Evolutionary conservation across 1,140 invertebrate species (phyloP).

Genomic region (Euura saliciscinereae): DNA sequence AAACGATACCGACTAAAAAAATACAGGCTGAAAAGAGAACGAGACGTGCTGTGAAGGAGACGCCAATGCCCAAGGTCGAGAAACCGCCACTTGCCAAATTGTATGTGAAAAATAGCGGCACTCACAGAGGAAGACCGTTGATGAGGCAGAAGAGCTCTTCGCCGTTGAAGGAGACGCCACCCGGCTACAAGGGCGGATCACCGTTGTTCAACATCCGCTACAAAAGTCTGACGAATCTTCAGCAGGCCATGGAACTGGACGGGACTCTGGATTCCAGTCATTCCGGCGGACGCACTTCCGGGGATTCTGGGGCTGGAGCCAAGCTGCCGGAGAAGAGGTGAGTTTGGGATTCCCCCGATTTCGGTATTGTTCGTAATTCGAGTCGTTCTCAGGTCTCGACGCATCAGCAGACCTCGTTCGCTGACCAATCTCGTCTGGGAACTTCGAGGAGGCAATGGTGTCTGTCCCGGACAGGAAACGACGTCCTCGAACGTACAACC

Average conservation of each 20-base stretch:
- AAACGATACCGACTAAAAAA: slow-evolving; percentile 88
- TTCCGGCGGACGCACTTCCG: slow-evolving; percentile 83
- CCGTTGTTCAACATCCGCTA: slow-evolving; percentile 83
- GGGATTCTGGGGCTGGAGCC: slow-evolving; percentile 78
- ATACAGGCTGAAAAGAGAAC: slow-evolving; percentile 74
- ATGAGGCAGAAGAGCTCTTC: slow-evolving; percentile 76
- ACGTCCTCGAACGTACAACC: slow-evolving; percentile 55
- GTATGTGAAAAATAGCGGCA: slow-evolving; percentile 77
- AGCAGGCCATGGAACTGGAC: slow-evolving; percentile 77
- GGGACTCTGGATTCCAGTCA: slow-evolving; percentile 88
- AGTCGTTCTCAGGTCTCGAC: slow-evolving; percentile 62
- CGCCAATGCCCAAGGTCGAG: slow-evolving; percentile 51
- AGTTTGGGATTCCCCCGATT: slow-evolving; percentile 8
- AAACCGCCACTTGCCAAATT: slow-evolving; percentile 70
- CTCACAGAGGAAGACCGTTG: slow-evolving; percentile 68
- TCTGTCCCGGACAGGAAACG: slow-evolving; percentile 59
- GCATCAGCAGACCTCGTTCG: slow-evolving; percentile 78
- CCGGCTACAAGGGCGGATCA: slow-evolving; percentile 74
- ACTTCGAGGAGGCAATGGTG: slow-evolving; percentile 62
- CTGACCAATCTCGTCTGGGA: slow-evolving; percentile 89
- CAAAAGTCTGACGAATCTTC: slow-evolving; percentile 80
- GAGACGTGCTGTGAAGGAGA: slow-evolving; percentile 60
- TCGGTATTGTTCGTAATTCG: not conserved
- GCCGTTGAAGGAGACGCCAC: slow-evolving; percentile 72
- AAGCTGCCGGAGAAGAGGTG: slow-evolving; percentile 81